Percentiles rank a stretch among this genome's conserved stretches.
phyloP scores from a whole-genome alignment of 2,797 vertebrate genomes.

The Allobates femoralis region DNA sequence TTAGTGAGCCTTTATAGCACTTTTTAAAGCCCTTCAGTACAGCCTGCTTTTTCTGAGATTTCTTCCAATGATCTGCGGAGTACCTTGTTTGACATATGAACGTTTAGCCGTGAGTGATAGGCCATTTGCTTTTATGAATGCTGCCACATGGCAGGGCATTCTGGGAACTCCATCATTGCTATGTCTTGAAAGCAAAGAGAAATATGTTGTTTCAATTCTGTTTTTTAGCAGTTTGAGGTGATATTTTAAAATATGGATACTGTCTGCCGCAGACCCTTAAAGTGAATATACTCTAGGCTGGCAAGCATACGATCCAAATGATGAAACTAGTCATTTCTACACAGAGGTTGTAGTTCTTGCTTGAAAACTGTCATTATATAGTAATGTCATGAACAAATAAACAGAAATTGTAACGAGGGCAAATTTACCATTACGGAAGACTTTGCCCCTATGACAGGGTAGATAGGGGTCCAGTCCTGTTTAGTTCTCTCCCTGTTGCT shows the following conservation, averaged over 20 bases:
- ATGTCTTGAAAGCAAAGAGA: conserved; percentile 46
- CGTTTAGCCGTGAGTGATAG: conserved; percentile 58
- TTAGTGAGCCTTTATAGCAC: conserved; percentile 63
- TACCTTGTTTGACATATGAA: conserved; percentile 59
- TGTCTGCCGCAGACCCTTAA: neutral
- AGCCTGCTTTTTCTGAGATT: conserved; percentile 61
- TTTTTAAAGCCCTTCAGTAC: conserved; percentile 56
- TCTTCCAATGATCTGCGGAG: conserved; percentile 66
- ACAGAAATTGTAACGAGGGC: too few species aligned
- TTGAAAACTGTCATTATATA: neutral
- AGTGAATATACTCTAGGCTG: neutral
- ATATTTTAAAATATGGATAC: conserved; percentile 15
- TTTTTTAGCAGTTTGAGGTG: conserved; percentile 36
- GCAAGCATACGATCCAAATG: neutral
- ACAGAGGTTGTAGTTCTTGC: neutral
- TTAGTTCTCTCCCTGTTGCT: too few species aligned
- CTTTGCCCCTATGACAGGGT: too few species aligned
- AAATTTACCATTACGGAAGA: too few species aligned
- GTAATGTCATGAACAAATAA: neutral
- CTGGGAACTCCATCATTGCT: conserved; percentile 58
- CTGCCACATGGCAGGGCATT: conserved; percentile 56
- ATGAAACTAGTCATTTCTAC: neutral
- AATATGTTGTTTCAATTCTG: conserved; percentile 28
- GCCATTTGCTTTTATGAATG: conserved; percentile 63
- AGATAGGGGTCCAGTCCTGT: too few species aligned